These are phyloP conservation scores for Mycogona germanica DNA, from an alignment of 2,888 invertebrate species.

Conservation along the genomic window DNA sequence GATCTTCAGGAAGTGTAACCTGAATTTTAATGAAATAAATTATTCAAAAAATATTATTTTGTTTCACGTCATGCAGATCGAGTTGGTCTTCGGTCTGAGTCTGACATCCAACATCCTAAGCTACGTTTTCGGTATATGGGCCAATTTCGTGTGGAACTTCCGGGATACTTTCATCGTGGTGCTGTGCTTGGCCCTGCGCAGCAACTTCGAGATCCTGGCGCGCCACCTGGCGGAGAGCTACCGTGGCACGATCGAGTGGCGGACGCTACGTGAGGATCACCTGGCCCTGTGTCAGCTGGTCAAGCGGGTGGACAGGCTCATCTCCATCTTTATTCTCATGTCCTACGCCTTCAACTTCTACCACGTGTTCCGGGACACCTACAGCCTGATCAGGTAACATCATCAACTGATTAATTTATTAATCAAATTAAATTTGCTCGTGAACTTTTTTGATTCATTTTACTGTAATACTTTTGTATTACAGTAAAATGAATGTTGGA, in stretches of 20 bases:
- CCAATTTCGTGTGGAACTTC: slow-evolving; percentile 6
- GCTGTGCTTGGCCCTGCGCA: not conserved
- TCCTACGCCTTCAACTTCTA: slow-evolving; percentile 6
- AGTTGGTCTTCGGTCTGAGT: no score
- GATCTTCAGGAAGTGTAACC: no score
- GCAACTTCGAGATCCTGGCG: not conserved
- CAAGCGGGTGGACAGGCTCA: not conserved
- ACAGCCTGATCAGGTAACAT: not conserved
- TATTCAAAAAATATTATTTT: no score
- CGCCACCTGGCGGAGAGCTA: not conserved
- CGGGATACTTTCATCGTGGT: slow-evolving; percentile 4
- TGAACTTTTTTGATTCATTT: no score
- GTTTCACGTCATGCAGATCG: no score
- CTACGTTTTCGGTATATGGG: no score
- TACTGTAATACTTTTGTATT: no score
- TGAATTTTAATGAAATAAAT: no score
- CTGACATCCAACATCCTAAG: no score
- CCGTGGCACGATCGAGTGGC: not conserved
- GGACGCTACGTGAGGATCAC: not conserved
- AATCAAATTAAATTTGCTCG: no score
- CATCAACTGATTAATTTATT: not conserved
- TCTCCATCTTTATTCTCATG: not conserved
- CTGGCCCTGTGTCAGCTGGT: not conserved
- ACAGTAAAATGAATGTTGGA: no score
- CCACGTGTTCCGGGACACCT: slow-evolving; percentile 1